These are phyloP conservation scores for Drosophila stalkeri DNA, from an alignment of 2,888 invertebrate species.

Conservation along the genomic window DNA sequence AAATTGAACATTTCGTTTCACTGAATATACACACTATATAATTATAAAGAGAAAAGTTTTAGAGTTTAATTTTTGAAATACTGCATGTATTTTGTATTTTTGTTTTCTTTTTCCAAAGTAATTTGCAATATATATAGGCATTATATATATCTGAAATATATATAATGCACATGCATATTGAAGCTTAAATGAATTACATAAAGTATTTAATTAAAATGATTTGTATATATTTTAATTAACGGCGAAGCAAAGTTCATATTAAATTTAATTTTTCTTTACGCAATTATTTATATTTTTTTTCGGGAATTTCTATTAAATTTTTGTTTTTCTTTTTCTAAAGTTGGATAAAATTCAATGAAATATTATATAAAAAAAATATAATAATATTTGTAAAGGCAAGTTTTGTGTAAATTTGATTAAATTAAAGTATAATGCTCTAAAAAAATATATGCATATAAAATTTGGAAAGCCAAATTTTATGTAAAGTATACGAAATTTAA, in stretches of 20 bases:
- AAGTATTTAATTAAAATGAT: slow-evolving; percentile 42
- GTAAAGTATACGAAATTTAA: background rate
- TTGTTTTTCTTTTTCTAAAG: slow-evolving; percentile 18
- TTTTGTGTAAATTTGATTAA: background rate
- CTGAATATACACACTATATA: background rate
- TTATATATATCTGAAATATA: slow-evolving; percentile 40
- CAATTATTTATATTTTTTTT: slow-evolving; percentile 11
- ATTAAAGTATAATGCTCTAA: background rate
- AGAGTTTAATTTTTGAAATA: slow-evolving; percentile 39
- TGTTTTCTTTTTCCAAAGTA: slow-evolving; percentile 22
- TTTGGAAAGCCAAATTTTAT: background rate
- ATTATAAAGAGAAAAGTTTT: slow-evolving; percentile 4
- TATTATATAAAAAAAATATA: background rate
- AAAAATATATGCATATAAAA: background rate
- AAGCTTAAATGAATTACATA: slow-evolving; percentile 50
- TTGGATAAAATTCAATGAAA: slow-evolving; percentile 1
- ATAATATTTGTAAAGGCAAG: background rate
- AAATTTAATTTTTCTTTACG: slow-evolving; percentile 13
- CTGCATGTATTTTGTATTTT: slow-evolving; percentile 47
- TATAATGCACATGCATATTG: slow-evolving; percentile 54
- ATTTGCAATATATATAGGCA: slow-evolving; percentile 37
- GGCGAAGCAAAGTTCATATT: slow-evolving; percentile 31
- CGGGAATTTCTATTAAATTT: background rate
- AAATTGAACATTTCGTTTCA: slow-evolving; percentile 6
- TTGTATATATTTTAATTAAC: slow-evolving; percentile 58